Evolutionary conservation across 2,797 vertebrate genomes (phyloP).

Genomic region (Helicolenus hilgendorfi): DNA sequence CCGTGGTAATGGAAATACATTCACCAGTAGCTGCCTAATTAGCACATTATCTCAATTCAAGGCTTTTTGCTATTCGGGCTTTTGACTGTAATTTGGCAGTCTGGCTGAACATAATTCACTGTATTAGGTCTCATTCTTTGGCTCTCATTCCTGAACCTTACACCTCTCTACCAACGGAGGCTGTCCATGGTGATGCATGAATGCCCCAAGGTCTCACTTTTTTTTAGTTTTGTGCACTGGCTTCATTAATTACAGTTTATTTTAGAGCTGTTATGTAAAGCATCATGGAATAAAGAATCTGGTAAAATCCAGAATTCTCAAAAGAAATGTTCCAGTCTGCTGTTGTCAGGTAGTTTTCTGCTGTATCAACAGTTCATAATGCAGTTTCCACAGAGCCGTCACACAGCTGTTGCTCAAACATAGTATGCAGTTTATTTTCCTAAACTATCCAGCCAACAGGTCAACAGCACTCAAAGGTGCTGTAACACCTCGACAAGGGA

Average conservation of each 20-base stretch:
- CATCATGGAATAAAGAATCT: background rate
- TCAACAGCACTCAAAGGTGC: conserved; percentile 61
- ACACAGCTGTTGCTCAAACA: conserved; percentile 46
- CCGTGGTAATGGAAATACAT: conserved; percentile 49
- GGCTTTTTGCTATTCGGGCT: conserved; percentile 54
- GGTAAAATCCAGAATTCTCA: background rate
- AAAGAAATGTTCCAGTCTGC: background rate
- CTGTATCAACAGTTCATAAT: conserved; percentile 8
- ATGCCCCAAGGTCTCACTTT: conserved; percentile 23
- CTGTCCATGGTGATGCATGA: conserved; percentile 24
- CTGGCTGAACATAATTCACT: conserved; percentile 45
- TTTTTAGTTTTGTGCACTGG: conserved; percentile 9
- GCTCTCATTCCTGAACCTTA: conserved; percentile 29
- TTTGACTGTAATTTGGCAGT: conserved; percentile 61
- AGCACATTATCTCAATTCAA: conserved; percentile 67
- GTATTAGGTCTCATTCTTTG: conserved; percentile 39
- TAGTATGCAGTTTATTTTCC: conserved; percentile 56
- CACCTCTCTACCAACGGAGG: conserved; percentile 25
- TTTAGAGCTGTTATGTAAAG: conserved; percentile 6
- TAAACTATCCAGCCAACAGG: conserved; percentile 62
- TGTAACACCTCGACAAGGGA: conserved; percentile 53
- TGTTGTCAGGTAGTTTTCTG: conserved; percentile 7
- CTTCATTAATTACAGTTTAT: background rate
- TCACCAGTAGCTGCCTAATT: conserved; percentile 55
- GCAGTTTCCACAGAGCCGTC: conserved; percentile 7